phyloP scores from a whole-genome alignment of 1,140 invertebrate species.

The Telenomus remus region DNA sequence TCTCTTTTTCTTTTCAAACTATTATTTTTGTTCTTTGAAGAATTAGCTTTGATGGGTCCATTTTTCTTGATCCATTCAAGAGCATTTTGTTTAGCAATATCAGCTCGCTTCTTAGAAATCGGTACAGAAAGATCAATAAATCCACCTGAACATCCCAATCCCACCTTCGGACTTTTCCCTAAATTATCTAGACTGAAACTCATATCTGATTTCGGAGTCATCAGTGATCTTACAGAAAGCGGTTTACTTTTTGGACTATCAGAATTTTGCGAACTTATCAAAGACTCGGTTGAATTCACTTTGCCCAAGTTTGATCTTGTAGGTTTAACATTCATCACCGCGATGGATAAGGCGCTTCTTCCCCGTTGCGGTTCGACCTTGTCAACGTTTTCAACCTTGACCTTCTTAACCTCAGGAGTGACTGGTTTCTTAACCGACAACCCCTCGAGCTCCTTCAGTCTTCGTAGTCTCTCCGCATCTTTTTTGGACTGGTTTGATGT shows the following conservation, averaged over 20 bases:
- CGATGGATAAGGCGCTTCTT: too few relatives aligned
- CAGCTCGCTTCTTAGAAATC: conserved; percentile 76
- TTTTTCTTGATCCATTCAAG: conserved; percentile 79
- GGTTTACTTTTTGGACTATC: too few relatives aligned
- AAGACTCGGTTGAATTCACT: too few relatives aligned
- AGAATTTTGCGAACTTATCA: too few relatives aligned
- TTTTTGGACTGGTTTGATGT: conserved; percentile 76
- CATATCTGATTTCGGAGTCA: not conserved
- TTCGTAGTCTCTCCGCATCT: conserved; percentile 79
- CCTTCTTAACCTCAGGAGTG: not conserved
- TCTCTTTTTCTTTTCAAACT: conserved; percentile 73
- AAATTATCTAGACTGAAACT: not conserved
- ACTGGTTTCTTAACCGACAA: conserved; percentile 1
- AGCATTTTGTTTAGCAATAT: conserved; percentile 82
- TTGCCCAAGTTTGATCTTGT: conserved; percentile 1
- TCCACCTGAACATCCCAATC: too few relatives aligned
- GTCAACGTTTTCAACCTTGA: too few relatives aligned
- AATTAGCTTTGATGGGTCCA: conserved; percentile 81
- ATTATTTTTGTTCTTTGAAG: conserved; percentile 78
- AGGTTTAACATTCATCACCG: not conserved
- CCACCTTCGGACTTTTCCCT: too few relatives aligned
- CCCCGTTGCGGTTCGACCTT: too few relatives aligned
- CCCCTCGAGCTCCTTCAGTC: conserved; percentile 69
- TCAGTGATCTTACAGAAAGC: conserved; percentile 6
- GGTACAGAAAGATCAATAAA: conserved; percentile 78